A percentile compares a stretch with the other conserved stretches of the same genome.
Conservation (phyloP, 2,888 invertebrate genomes). For the Tetragonisca angustula region DNA sequence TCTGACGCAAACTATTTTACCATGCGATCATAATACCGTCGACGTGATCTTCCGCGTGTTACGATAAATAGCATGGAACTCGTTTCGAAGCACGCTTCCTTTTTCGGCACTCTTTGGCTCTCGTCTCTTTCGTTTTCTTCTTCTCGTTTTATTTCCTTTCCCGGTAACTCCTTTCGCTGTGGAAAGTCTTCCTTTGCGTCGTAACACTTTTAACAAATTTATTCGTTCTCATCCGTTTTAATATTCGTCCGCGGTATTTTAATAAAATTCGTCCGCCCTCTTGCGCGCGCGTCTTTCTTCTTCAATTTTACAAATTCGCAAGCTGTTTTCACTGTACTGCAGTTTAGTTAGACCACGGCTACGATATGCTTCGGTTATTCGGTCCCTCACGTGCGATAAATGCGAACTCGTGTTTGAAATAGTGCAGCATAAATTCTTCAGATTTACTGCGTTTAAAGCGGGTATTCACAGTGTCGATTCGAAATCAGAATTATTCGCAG, state of each 20-base stretch:
- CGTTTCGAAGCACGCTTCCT: slow-evolving; percentile 5
- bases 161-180: background rate
- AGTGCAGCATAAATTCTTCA: too few species aligned
- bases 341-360: too few species aligned
- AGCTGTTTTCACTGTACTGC: too few species aligned
- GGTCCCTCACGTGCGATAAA: too few species aligned
- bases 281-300: too few species aligned
- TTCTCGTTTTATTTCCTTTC: background rate
- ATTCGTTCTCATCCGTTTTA: background rate
- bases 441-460: too few species aligned
- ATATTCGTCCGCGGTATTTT: background rate
- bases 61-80: slow-evolving; percentile 7
- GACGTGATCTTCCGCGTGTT: background rate
- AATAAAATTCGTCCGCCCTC: background rate
- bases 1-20: background rate
- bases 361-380: too few species aligned
- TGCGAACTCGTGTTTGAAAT: too few species aligned
- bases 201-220: background rate
- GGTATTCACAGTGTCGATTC: too few species aligned
- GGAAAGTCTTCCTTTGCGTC: background rate
- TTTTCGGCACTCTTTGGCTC: background rate
- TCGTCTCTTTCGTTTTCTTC: too few species aligned
- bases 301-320: too few species aligned
- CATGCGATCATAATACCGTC: background rate
- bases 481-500: too few species aligned